phyloP scores from a whole-genome alignment of 2,888 invertebrate species.

The Coleophora flavipennella region DNA sequence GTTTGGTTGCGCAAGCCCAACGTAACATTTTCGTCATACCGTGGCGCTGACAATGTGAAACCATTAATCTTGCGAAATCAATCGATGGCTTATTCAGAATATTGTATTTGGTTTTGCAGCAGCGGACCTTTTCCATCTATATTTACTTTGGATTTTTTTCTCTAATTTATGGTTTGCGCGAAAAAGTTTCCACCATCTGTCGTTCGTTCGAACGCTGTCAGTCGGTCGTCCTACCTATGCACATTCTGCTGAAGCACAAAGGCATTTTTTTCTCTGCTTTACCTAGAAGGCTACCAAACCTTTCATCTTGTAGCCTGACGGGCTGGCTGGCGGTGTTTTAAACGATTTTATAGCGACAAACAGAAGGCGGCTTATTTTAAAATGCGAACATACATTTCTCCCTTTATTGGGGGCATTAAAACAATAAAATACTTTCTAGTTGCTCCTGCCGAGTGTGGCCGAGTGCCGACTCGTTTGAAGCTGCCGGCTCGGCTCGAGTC shows the following conservation, averaged over 20 bases:
- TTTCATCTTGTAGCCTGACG: slow-evolving; percentile 2
- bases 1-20: slow-evolving; percentile 47
- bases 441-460: too few species aligned
- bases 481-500: slow-evolving; percentile 18
- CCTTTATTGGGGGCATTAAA: slow-evolving; percentile 45
- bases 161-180: slow-evolving; percentile 52
- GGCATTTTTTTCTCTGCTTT: too few species aligned
- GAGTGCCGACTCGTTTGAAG: slow-evolving; percentile 19
- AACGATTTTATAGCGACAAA: slow-evolving; percentile 20
- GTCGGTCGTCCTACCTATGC: too few species aligned
- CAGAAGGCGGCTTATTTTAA: slow-evolving; percentile 45
- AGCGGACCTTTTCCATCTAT: slow-evolving; percentile 60
- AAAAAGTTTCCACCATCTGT: slow-evolving; percentile 60
- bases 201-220: slow-evolving; percentile 16
- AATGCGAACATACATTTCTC: slow-evolving; percentile 33
- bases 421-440: slow-evolving; percentile 50
- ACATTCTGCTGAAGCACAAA: neutral
- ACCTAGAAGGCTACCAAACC: neutral
- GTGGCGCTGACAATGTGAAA: slow-evolving; percentile 68
- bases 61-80: slow-evolving; percentile 73
- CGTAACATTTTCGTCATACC: slow-evolving; percentile 50
- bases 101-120: slow-evolving; percentile 67
- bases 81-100: slow-evolving; percentile 73
- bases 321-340: slow-evolving; percentile 18
- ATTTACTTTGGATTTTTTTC: slow-evolving; percentile 69